phyloP scores from a whole-genome alignment of 1,140 invertebrate genomes.

The Callitettix versicolor region DNA sequence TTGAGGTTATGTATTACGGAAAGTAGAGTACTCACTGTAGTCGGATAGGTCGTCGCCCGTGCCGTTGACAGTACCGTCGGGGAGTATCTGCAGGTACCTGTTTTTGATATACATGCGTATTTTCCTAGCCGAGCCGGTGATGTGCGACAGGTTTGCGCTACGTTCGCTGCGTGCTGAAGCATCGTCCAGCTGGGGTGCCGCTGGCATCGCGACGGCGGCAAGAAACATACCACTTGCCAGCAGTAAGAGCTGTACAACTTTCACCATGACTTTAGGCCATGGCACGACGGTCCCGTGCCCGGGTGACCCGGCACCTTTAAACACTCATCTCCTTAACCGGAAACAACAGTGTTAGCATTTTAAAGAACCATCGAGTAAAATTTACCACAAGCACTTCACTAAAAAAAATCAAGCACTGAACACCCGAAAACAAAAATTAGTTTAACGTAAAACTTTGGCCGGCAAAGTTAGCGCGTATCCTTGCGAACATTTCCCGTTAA shows the following conservation, averaged over 20 bases:
- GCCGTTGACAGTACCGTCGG: slow-evolving; percentile 68
- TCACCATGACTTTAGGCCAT: slow-evolving; percentile 23
- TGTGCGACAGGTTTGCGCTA: slow-evolving; percentile 44
- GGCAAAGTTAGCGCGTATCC: too few relatives aligned
- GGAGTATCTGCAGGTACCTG: slow-evolving; percentile 60
- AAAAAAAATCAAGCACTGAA: too few relatives aligned
- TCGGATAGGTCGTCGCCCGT: slow-evolving; percentile 60
- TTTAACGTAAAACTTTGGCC: too few relatives aligned
- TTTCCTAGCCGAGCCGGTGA: slow-evolving; percentile 57
- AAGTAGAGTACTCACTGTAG: slow-evolving; percentile 56
- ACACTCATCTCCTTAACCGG: not conserved
- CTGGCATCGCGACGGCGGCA: slow-evolving; percentile 1
- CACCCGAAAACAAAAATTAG: too few relatives aligned
- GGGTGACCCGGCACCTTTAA: not conserved
- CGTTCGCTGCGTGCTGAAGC: slow-evolving; percentile 7
- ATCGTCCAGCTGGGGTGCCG: not conserved
- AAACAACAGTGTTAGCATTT: too few relatives aligned
- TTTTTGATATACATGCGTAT: slow-evolving; percentile 74
- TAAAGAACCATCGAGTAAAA: too few relatives aligned
- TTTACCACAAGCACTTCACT: too few relatives aligned
- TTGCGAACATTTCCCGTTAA: too few relatives aligned
- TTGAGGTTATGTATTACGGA: too few relatives aligned
- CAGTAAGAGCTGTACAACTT: slow-evolving; percentile 16
- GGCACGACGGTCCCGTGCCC: slow-evolving; percentile 3
- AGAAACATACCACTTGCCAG: slow-evolving; percentile 11